phyloP scores from a whole-genome alignment of 2,888 invertebrate genomes.

The Leptinotarsa peninsularis region DNA sequence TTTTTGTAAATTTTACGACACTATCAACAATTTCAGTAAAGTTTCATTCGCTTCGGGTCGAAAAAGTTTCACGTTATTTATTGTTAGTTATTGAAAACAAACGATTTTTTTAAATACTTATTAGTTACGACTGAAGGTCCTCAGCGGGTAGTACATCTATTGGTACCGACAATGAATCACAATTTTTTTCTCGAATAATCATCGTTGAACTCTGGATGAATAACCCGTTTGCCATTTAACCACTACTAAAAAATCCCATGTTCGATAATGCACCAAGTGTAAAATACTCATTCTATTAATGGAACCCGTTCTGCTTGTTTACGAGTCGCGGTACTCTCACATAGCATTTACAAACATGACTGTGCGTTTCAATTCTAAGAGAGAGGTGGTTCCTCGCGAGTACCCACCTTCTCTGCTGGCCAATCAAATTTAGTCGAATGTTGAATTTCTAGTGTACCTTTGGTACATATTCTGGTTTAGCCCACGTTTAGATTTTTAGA shows the following conservation, averaged over 20 bases:
- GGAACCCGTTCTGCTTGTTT: slow-evolving; percentile 13
- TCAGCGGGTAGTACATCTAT: too few species aligned
- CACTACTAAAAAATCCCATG: background rate
- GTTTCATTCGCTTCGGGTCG: too few species aligned
- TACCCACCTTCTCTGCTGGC: slow-evolving; percentile 32
- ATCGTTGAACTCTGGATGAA: background rate
- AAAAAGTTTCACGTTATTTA: too few species aligned
- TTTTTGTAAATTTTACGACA: too few species aligned
- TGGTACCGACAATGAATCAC: too few species aligned
- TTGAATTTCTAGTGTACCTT: slow-evolving; percentile 26
- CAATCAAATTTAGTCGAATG: slow-evolving; percentile 24
- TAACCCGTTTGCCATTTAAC: background rate
- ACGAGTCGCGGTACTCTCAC: slow-evolving; percentile 13
- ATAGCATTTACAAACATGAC: slow-evolving; percentile 31
- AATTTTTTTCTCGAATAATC: too few species aligned
- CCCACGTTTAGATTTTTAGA: background rate
- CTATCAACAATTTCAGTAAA: too few species aligned
- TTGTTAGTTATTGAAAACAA: too few species aligned
- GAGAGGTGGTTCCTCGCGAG: slow-evolving; percentile 33
- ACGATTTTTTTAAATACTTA: too few species aligned
- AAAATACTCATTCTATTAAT: slow-evolving; percentile 1
- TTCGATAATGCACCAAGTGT: background rate
- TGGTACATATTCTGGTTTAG: slow-evolving; percentile 12
- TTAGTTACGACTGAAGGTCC: too few species aligned
- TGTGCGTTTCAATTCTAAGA: slow-evolving; percentile 24